Conservation (phyloP, 2,888 invertebrate species). For the Sympetrum striolatum region DNA sequence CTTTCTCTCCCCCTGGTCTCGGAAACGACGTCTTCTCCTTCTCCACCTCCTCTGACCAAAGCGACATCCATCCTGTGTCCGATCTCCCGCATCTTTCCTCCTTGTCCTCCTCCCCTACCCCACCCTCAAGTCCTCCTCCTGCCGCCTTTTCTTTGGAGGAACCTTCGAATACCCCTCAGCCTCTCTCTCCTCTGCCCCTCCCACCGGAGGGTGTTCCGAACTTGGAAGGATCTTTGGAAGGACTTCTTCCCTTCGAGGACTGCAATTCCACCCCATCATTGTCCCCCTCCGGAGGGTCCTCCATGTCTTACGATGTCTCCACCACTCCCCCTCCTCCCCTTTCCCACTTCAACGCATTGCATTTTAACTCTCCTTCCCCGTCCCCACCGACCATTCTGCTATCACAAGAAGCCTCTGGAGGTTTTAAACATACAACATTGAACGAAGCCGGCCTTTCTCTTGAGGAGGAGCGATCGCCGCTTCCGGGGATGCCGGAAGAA, state of each 20-base stretch:
- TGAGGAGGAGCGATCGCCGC: background rate
- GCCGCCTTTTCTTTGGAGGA: background rate
- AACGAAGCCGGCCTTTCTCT: background rate
- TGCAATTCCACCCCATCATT: background rate
- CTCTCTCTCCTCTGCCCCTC: background rate
- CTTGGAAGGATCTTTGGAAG: background rate
- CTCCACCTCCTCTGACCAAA: background rate
- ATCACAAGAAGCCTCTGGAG: background rate
- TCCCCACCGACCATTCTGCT: background rate
- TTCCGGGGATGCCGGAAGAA: conserved; percentile 20
- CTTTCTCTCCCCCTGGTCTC: background rate
- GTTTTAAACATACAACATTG: background rate
- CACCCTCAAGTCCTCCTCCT: background rate
- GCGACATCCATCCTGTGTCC: background rate
- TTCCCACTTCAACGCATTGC: background rate
- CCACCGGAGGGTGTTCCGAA: background rate
- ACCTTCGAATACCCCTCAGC: background rate
- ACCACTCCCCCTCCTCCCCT: background rate
- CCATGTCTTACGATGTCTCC: background rate
- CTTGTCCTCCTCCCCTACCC: conserved; percentile 1
- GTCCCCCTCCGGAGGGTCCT: background rate
- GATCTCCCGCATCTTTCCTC: conserved; percentile 20
- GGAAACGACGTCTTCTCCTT: background rate
- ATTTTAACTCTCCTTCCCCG: background rate
- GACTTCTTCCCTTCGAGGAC: background rate